These are phyloP conservation scores for Pseudomyrmex concolor DNA, from an alignment of 1,140 invertebrate genomes.

Conservation along the genomic window DNA sequence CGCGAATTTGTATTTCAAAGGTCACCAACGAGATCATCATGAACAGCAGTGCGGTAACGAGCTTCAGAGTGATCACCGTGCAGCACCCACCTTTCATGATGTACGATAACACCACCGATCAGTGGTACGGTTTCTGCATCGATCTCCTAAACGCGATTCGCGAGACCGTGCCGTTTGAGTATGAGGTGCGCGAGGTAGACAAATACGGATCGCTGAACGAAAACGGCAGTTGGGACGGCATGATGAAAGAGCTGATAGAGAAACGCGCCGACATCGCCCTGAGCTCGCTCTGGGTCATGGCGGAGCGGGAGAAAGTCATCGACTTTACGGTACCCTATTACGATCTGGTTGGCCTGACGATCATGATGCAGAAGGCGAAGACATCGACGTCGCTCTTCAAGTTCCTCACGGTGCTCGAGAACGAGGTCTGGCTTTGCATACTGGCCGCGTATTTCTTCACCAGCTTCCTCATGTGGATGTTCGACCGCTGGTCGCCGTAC, in stretches of 20 bases:
- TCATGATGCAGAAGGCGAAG: constrained; percentile 94
- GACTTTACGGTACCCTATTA: constrained; percentile 98
- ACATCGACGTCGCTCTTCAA: constrained; percentile 96
- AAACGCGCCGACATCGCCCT: constrained; percentile 96
- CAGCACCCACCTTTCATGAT: constrained; percentile 95
- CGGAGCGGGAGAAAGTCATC: constrained; percentile 95
- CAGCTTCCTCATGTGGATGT: constrained; percentile 96
- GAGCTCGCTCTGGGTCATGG: constrained; percentile 95
- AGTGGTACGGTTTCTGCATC: constrained; percentile 96
- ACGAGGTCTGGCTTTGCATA: constrained; percentile 98
- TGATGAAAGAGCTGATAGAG: constrained; percentile 95
- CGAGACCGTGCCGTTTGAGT: constrained; percentile 94
- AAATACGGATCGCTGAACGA: constrained; percentile 96
- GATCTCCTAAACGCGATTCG: constrained; percentile 95
- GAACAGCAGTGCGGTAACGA: constrained; percentile 91
- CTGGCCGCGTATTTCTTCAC: constrained; percentile 97
- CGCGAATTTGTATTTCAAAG: constrained; percentile 79
- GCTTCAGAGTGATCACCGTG: constrained; percentile 92
- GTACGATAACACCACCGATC: constrained; percentile 87
- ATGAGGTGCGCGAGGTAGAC: constrained; percentile 91
- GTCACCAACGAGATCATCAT: constrained; percentile 89
- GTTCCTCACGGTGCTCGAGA: constrained; percentile 98
- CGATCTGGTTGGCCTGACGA: constrained; percentile 97
- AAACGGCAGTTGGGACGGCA: constrained; percentile 95
- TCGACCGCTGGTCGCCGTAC: constrained; percentile 98